Conservation (phyloP, 2,888 invertebrate species). For the Temnothorax unifasciatus region DNA sequence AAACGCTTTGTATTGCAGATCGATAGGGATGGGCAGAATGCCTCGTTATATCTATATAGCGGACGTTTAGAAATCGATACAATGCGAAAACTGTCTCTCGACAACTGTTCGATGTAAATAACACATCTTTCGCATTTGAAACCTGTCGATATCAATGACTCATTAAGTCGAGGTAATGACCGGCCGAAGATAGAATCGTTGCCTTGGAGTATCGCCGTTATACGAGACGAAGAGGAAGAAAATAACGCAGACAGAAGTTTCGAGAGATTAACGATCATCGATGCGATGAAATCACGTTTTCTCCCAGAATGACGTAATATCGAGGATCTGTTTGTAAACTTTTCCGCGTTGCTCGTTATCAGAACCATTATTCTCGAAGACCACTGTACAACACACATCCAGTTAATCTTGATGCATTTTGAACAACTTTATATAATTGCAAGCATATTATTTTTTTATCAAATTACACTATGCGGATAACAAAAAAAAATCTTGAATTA, state of each 20-base stretch:
- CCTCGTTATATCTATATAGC: slow-evolving; percentile 1
- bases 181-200: slow-evolving; percentile 10
- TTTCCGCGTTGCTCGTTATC: slow-evolving; percentile 53
- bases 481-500: not conserved
- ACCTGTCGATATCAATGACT: slow-evolving; percentile 52
- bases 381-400: not conserved
- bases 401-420: not conserved
- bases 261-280: slow-evolving; percentile 31
- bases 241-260: slow-evolving; percentile 14
- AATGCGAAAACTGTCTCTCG: slow-evolving; percentile 26
- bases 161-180: slow-evolving; percentile 34
- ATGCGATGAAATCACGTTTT: not conserved
- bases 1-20: slow-evolving; percentile 43
- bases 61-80: slow-evolving; percentile 43
- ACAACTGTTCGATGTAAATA: slow-evolving; percentile 30
- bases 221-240: slow-evolving; percentile 4
- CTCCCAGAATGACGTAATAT: slow-evolving; percentile 13
- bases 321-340: slow-evolving; percentile 39
- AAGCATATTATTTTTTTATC: not conserved
- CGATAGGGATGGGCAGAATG: not conserved
- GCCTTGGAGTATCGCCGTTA: not conserved
- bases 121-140: slow-evolving; percentile 27
- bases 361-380: not conserved
- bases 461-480: not conserved
- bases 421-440: not conserved